phyloP scores from a whole-genome alignment of 1,140 invertebrate species.

The Carposina sasakii region DNA sequence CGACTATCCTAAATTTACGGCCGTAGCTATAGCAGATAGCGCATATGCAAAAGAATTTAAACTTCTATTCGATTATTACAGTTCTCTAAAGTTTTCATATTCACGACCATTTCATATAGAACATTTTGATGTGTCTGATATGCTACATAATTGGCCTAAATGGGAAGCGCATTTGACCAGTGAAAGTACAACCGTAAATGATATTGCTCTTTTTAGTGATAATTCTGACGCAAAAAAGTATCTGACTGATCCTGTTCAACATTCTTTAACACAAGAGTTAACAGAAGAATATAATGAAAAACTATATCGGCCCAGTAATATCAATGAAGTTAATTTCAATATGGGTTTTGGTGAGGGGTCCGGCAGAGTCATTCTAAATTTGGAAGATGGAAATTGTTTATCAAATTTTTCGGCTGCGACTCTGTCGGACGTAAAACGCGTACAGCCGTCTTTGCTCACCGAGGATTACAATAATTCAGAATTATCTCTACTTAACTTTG shows the following conservation, averaged over 20 bases:
- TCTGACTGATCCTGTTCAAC: slow-evolving; percentile 28
- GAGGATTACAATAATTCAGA: slow-evolving; percentile 30
- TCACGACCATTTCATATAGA: slow-evolving; percentile 49
- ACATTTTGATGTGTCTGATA: slow-evolving; percentile 34
- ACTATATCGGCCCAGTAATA: slow-evolving; percentile 20
- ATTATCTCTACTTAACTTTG: slow-evolving; percentile 21
- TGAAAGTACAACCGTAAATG: slow-evolving; percentile 14
- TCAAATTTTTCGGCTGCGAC: slow-evolving; percentile 68
- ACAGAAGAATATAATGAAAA: slow-evolving; percentile 26
- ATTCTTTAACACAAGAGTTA: slow-evolving; percentile 53
- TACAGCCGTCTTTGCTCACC: slow-evolving; percentile 63
- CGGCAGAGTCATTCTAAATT: slow-evolving; percentile 70
- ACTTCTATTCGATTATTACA: slow-evolving; percentile 43
- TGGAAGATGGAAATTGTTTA: slow-evolving; percentile 46
- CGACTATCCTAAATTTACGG: slow-evolving; percentile 44
- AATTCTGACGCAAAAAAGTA: slow-evolving; percentile 13
- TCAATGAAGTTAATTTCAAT: slow-evolving; percentile 57
- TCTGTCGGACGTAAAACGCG: slow-evolving; percentile 72
- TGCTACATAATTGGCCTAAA: slow-evolving; percentile 47
- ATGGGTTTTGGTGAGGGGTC: slow-evolving; percentile 74
- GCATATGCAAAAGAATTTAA: slow-evolving; percentile 48
- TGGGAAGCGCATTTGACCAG: slow-evolving; percentile 18
- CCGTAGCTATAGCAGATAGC: slow-evolving; percentile 25
- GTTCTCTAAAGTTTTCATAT: slow-evolving; percentile 57
- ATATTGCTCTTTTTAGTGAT: slow-evolving; percentile 33